Evolutionary conservation across 2,113 vertebrate species (phyloP).

Genomic region (Camelus dromedarius): DNA sequence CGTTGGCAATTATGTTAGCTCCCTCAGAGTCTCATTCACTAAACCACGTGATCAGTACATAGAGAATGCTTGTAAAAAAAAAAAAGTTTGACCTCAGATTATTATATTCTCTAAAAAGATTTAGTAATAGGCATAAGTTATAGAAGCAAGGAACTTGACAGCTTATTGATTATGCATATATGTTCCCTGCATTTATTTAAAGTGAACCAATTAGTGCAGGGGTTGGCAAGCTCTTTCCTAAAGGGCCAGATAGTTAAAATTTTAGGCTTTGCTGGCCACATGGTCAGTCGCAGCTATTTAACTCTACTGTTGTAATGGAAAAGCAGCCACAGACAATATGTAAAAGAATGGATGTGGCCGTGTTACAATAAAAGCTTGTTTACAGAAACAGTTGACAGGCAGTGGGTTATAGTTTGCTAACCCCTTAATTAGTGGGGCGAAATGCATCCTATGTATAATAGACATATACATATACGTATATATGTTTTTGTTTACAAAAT

Average conservation of each 20-base stretch:
- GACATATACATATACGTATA: neutral
- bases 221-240: neutral
- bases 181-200: slow-evolving; percentile 8
- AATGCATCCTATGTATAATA: neutral
- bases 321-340: neutral
- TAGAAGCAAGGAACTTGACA: neutral
- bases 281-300: slow-evolving; percentile 10
- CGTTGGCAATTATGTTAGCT: slow-evolving; percentile 23
- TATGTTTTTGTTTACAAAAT: slow-evolving; percentile 20
- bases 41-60: neutral
- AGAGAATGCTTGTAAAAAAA: slow-evolving; percentile 41
- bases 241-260: neutral
- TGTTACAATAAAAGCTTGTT: neutral
- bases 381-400: neutral
- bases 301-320: neutral
- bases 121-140: slow-evolving; percentile 49
- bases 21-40: slow-evolving; percentile 49
- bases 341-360: neutral
- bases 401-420: neutral
- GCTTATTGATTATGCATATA: slow-evolving; percentile 44
- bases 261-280: neutral
- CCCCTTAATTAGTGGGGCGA: neutral
- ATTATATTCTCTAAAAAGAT: slow-evolving; percentile 49
- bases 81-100: slow-evolving; percentile 23
- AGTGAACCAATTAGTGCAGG: slow-evolving; percentile 30